Conservation (phyloP, 2,113 vertebrate genomes). For the Gymnarchus niloticus region DNA sequence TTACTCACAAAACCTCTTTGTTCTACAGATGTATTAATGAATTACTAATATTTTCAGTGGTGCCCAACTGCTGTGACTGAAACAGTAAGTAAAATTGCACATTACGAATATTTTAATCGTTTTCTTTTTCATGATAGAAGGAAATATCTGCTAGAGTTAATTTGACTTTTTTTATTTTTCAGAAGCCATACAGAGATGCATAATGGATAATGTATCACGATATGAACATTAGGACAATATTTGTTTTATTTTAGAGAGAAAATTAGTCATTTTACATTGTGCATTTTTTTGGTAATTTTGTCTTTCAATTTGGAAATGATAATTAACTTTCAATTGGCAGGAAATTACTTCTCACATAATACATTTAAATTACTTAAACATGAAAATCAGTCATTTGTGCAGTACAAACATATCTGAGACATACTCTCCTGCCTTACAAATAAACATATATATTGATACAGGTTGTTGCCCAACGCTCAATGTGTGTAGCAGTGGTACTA, state of each 20-base stretch:
- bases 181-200: not conserved
- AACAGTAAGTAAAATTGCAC: not conserved
- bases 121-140: not conserved
- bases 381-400: conserved; percentile 42
- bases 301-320: conserved; percentile 51
- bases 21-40: not conserved
- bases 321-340: conserved; percentile 63
- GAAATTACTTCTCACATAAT: conserved; percentile 74
- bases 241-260: conserved; percentile 35
- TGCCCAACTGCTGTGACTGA: not conserved
- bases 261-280: conserved; percentile 52
- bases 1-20: not conserved
- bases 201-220: not conserved
- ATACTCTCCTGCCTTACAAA: conserved; percentile 14
- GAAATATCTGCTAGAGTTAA: not conserved
- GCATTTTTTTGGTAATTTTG: conserved; percentile 61
- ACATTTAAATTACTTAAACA: conserved; percentile 61
- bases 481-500: no score
- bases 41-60: not conserved
- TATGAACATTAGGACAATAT: not conserved
- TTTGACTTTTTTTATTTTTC: not conserved
- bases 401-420: conserved; percentile 44
- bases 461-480: no score
- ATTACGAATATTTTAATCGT: not conserved
- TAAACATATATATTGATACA: not conserved